Evolutionary conservation across 2,888 invertebrate species (phyloP), one percentile per base, ranked within the genome.

Genomic region (Neoascia interrupta): DNA sequence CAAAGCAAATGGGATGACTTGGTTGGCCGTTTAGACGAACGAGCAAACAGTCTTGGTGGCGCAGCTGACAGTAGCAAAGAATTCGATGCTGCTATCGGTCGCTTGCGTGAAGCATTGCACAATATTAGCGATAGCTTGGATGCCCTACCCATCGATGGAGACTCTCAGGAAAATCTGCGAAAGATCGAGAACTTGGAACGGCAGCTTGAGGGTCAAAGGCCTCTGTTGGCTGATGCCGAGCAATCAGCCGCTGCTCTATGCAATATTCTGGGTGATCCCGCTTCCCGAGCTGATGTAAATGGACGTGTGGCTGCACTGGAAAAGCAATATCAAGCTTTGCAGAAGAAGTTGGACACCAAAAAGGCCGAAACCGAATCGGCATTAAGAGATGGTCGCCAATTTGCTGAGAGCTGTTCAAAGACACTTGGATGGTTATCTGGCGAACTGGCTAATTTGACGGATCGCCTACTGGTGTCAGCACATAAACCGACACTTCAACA

Each of bases 51-150:
- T 72, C 90, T 97, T 3, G 96, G 97, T 66, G 96, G 96, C 1
- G 97, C 97, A 0, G 96, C 96, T 1, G 97, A 97, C 84, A 96
- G 97, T 5, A 96, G 96, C 53, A 93, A 96, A 68, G 97, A 97
- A 88, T 97, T 98, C 87, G 97, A 97, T 89, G 95, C 96, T 0
- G 95, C 95, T 1, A 90, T 97, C 3, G 92, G 94, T 66, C 91
- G 96, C 1, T 90, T 98, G 4, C 91, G 94, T 13, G 96, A 96
- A 86, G 96, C 97, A n/a, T 88, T 98, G 47, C 95, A 96, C 85
- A 93, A 92, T 72, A 96, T 97, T 83, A 93, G 94, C 23, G 97
- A 97, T 84, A 94, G 95, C 83, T 90, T 98, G 70, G 97, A 97
- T 83, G 93, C 94, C 54, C 89, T 97, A 15, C 92, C 94, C 8